Evolutionary conservation across 2,888 invertebrate species (phyloP), one percentile per base, ranked within the genome.

Genomic region (Sthenelais limicola): DNA sequence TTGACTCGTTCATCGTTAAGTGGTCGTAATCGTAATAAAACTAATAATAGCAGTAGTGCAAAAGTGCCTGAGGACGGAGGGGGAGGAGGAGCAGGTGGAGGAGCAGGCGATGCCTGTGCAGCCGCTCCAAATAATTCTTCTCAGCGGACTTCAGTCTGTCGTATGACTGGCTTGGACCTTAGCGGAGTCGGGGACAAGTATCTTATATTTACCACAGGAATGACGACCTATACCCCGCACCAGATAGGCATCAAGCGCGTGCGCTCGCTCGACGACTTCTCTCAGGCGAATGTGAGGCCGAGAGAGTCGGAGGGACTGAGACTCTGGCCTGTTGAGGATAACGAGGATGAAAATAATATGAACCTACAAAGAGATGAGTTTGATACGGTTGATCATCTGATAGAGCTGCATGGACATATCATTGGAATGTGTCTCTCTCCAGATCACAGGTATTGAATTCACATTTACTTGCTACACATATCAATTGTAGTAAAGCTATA

Each of bases 361-460:
- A n/a, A 18, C 32, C 43, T n/a, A n/a, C n/a, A n/a, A n/a, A n/a
- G 49, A 18, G 75, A 72, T 4, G 77, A 77, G n/a, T 85, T 83
- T 71, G 93, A 94, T 85, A 90, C 91, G 83, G 91, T 93, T 21
- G 94, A 95, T 88, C 92, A 93, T 86, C 87, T 93, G 7, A 93
- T 95, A 75, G 94, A 95, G 87, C 89, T 95, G 68, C 92, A 94
- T 84, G 94, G 94, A 0, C 94, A 94, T 84, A 94, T 95, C 73
- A 94, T 94, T 80, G 95, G 95, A 80, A 94, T 95, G 93, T 92
- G 93, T 1, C 88, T 95, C 18, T 94, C 94, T 76, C 94, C 94
- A 0, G 94, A 94, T 88, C 93, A 94, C 82, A 90, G 92, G 91
- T 91, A 83, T 77, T 77, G 71, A 24, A n/a, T 48, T 21, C 24